A percentile compares a stretch with the other conserved stretches of the same genome.
Evolutionary conservation across 2,797 vertebrate genomes (phyloP).

Genomic region (Oreochromis mossambicus): DNA sequence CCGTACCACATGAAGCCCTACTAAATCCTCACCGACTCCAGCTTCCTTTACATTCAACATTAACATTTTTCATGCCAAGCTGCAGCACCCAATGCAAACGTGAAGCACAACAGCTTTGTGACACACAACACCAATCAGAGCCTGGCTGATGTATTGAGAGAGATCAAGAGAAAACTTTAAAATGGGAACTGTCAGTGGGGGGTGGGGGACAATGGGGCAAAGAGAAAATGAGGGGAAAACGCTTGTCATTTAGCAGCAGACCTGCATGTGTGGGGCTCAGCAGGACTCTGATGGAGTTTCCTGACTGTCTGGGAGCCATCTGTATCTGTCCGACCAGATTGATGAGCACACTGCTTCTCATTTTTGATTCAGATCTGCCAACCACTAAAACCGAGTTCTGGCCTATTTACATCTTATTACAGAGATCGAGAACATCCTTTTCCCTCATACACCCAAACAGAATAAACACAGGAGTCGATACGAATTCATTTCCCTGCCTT

Average conservation of each 20-base stretch:
- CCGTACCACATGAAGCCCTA: neutral
- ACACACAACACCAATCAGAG: neutral
- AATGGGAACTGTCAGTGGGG: neutral
- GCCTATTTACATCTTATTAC: slow-evolving; percentile 41
- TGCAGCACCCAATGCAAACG: neutral
- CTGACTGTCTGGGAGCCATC: slow-evolving; percentile 13
- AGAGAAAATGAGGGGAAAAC: neutral
- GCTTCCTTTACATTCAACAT: neutral
- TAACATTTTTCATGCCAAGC: neutral
- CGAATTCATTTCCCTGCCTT: slow-evolving; percentile 2
- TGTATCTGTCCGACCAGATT: slow-evolving; percentile 27
- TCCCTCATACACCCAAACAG: neutral
- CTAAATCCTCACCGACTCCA: neutral
- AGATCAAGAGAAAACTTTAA: neutral
- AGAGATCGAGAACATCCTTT: neutral
- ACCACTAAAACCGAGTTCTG: neutral
- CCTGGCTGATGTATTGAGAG: neutral
- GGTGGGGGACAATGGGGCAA: neutral
- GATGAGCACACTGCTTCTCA: slow-evolving; percentile 7
- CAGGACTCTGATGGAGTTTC: slow-evolving; percentile 23
- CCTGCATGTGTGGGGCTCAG: neutral
- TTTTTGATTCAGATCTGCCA: neutral
- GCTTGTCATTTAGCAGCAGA: neutral
- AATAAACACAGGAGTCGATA: neutral
- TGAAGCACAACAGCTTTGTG: neutral